Evolutionary conservation across 2,113 vertebrate species (phyloP), one percentile per base, ranked within the genome.

Genomic region (Crocuta crocuta): DNA sequence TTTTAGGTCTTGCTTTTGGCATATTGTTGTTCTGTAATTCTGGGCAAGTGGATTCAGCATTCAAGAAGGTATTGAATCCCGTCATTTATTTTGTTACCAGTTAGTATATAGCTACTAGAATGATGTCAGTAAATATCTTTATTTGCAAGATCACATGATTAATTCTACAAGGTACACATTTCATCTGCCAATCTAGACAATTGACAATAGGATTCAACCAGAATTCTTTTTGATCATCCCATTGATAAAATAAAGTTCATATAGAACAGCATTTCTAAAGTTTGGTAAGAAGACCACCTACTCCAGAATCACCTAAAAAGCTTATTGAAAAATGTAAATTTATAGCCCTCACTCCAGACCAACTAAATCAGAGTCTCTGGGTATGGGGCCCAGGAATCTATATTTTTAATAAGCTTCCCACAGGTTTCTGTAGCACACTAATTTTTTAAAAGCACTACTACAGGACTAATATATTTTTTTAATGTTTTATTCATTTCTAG

Each of bases 281-380:
- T 80, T 92, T 61, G 10, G 43, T 68, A n/a, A 82, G 33, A 70
- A n/a, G 24, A n/a, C 2, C 33, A 10, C 24, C 23, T 94, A 39
- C 31, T n/a, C 45, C 31, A 92, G 17, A 79, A 88, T 92, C 53
- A 83, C 7, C 10, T 63, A 58, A 68, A 92, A 73, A 84, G 2
- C 9, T 16, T 31, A 50, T 21, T 89, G 82, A 73, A 82, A 43
- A 43, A 31, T 73, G 33, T 89, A 84, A 19, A 94, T n/a, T n/a
- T 92, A 21, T 79, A 45, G 15, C 33, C 23, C 58, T 12, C 23
- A 74, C 7, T 50, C 33, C 33, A 80, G 76, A 71, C 15, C 10
- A 92, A 73, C 4, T 92, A 28, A 92, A 68, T 92, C 65, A 94
- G 55, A 92, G 89, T 90, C 71, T 92, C 31, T 63, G 23, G 4